Evolutionary conservation across 2,797 vertebrate genomes (phyloP), one percentile per base, ranked within the genome.

Genomic region (Staurois parvus): DNA sequence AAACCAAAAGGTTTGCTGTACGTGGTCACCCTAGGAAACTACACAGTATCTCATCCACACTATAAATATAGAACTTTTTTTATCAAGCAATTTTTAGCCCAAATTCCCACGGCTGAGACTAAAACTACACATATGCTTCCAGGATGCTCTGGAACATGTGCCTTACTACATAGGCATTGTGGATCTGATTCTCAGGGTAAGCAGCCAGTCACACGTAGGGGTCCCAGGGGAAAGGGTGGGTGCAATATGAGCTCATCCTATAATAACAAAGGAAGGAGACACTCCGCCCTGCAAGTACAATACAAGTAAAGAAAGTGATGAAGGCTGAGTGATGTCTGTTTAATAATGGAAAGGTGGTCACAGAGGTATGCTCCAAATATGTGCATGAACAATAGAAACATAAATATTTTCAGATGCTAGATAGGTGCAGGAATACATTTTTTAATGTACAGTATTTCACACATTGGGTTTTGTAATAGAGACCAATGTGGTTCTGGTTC

Each of bases 181-280:
- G 48, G 21, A 70, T 29, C 13, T 56, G 28, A 79, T 68, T 83
- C 30, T 64, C 40, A 21, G 68, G n/a, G 34, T 68, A 48, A 68
- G 26, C 3, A 11, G 56, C 73, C 75, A 59, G 56, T 37, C 72
- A 69, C 15, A 59, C 30, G 2, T 19, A 56, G 11, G 0, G 19
- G 24, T 82, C 86, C 83, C 86, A 75, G 9, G 84, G 84, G 84
- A 75, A 73, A 75, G 87, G 84, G 87, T 75, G 84, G 75, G 42
- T 56, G 24, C 19, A 21, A 45, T n/a, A 79, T 86, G 79, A 86
- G 68, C 80, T 83, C 85, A 86, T 86, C 85, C 69, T 83, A 72
- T 82, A 83, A 86, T 67, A 83, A 83, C 80, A 86, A 86, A 56
- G 66, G 74, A 86, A 83, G 80, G 80, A 83, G 80, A 56, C 62